Evolutionary conservation across 2,797 vertebrate genomes (phyloP), one percentile per base, ranked within the genome.

Genomic region (Cirrhinus mrigala): DNA sequence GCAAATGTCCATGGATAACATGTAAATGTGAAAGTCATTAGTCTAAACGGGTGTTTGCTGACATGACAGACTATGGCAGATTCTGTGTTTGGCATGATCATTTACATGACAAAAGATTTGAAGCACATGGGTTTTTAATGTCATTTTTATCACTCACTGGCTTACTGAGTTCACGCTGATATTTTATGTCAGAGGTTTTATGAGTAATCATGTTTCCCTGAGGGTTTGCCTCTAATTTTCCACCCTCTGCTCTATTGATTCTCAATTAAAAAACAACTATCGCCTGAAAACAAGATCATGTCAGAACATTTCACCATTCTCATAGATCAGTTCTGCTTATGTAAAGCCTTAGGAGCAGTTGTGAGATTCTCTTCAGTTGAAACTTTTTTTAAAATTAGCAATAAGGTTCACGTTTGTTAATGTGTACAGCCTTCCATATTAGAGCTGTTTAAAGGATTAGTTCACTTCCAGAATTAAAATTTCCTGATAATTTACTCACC

Each of bases 231-330:
- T 81, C 56, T 82, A 89, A 88, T 89, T 88, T 88, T 88, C 75
- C 79, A 52, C 79, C 84, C 71, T 89, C 75, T 87, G 83, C 89
- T 87, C 89, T 68, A 71, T 88, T 88, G 89, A 84, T 83, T 88
- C 87, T 77, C 85, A 89, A 89, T 89, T 88, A 89, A 81, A 85
- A 68, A 62, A 79, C 84, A 88, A 85, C 60, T 74, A 81, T 66
- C 37, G 82, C 75, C 83, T 64, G 82, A 85, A 86, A 86, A 79
- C 56, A 79, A 60, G 71, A 85, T 48, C 58, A 62, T 76, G 85
- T 87, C 56, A 83, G 83, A 82, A 76, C 81, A 56, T 74, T 79
- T 84, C 37, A 40, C 27, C 70, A 70, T 74, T 80, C 71, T 83
- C 68, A 78, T 52, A 22, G 48, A 80, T 70, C 37, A 76, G 46